Evolutionary conservation across 2,797 vertebrate genomes (phyloP).

Genomic region (Platyrinchus mystaceus): DNA sequence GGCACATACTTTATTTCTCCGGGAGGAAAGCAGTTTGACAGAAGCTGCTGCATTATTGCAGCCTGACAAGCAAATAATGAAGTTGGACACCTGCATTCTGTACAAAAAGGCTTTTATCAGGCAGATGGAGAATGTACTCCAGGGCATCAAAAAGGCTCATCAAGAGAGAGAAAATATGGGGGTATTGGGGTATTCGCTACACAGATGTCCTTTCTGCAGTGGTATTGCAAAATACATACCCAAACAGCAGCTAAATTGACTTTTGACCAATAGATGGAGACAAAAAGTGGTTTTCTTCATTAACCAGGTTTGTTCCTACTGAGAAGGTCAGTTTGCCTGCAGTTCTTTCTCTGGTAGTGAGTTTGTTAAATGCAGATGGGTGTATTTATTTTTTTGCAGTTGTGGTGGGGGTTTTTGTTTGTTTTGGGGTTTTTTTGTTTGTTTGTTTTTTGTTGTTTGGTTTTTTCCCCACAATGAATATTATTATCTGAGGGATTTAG

Average conservation of each 20-base stretch:
- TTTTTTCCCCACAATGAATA: accelerated
- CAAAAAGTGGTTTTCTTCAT: background rate
- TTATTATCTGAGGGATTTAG: background rate
- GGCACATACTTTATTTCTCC: background rate
- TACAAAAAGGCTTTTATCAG: constrained; percentile 54
- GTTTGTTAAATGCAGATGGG: background rate
- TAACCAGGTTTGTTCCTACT: background rate
- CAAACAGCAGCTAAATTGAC: background rate
- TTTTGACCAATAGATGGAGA: constrained; percentile 44
- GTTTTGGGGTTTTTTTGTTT: too few species aligned
- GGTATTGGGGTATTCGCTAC: background rate
- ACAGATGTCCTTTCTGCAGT: constrained; percentile 1
- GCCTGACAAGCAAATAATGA: constrained; percentile 35
- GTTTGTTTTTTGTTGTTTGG: too few species aligned
- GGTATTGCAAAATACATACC: background rate
- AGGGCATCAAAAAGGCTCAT: constrained; percentile 30
- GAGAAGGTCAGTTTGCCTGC: background rate
- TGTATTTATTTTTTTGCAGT: background rate
- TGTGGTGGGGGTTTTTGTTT: too few species aligned
- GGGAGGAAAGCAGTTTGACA: background rate
- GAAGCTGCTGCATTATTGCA: constrained; percentile 23
- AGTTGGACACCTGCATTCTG: constrained; percentile 55
- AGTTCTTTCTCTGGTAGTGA: background rate
- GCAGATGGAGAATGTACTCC: constrained; percentile 52
- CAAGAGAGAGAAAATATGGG: background rate